These are phyloP conservation scores for Timandra comae DNA, from an alignment of 2,888 invertebrate genomes.

Conservation along the genomic window DNA sequence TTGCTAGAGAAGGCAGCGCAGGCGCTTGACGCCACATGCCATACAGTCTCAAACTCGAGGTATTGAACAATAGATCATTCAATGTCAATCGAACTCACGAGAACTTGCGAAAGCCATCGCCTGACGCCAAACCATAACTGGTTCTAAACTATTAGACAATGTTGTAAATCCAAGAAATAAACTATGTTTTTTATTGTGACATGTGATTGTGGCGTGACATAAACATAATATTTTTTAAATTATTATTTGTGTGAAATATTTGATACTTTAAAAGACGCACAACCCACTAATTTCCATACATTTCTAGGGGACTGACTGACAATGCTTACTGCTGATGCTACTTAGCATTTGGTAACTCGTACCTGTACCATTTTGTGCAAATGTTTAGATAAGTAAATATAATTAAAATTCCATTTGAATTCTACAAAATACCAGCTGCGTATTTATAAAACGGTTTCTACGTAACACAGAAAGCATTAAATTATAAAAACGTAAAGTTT, in stretches of 20 bases:
- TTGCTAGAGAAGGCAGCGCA: conserved; percentile 5
- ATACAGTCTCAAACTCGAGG: conserved; percentile 24
- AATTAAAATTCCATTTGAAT: no score
- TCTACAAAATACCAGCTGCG: no score
- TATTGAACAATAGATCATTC: conserved; percentile 57
- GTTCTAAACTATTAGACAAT: conserved; percentile 16
- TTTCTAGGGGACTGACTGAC: no score
- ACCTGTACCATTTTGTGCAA: no score
- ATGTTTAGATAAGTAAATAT: no score
- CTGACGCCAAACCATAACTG: conserved; percentile 28
- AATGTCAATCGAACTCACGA: conserved; percentile 62
- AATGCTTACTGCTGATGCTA: no score
- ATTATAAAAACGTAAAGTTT: conserved; percentile 22
- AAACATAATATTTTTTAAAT: no score
- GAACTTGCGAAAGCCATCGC: conserved; percentile 60
- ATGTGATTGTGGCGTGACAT: no score
- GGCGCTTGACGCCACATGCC: conserved; percentile 4
- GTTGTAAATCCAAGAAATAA: conserved; percentile 29
- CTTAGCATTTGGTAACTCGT: no score
- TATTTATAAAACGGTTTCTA: conserved; percentile 3
- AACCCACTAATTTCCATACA: no score
- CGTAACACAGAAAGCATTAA: conserved; percentile 13
- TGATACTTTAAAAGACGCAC: no score
- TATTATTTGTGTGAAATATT: no score
- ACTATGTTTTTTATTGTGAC: conserved; percentile 7